Base-by-base conservation (phyloP, 2,113 vertebrate species). In the Ptychochromis oligacanthus region DNA sequence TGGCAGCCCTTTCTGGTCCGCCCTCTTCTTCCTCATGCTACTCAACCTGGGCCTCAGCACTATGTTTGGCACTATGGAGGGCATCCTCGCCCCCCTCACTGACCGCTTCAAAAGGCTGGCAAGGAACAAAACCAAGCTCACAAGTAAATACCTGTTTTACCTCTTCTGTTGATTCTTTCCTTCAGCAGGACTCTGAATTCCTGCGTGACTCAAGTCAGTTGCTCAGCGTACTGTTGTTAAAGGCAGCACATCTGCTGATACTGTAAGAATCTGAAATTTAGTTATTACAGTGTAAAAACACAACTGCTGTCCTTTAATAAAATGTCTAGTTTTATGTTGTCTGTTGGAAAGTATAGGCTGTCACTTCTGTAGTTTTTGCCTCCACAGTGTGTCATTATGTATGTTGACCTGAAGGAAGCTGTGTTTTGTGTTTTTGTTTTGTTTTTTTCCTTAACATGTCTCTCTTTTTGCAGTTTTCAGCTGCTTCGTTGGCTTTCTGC, bases 1-100 rank as follows among this genome's bases (percentile, higher is more conserved):
- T 0, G 95, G 92, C 1, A 96, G 96, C 38, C 91, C 95, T 1
- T 96, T 97, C 89, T 97, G 97, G 97, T 96, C 96, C 0, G 77
- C 94, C 1, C 81, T 97, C 31, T 97, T 97, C 92, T 97, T 97
- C 86, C 94, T 97, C 75, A 94, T 97, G 96, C 89, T 97, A 82
- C 95, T 97, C 83, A 95, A 93, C 70, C 40, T 96, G 87, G 96
- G 95, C 5, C 91, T 98, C 83, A 95, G 94, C 90, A 95, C 95
- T 60, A 95, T 95, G 92, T 93, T 97, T 3, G 96, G 95, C 2
- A 96, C 94, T 9, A 94, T 96, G 95, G 96, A 97, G 46, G 96
- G 96, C 22, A 95, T 97, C 90, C 90, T 97, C 7, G 95, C 95
- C 0, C 95, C 96, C 0, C 95, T 97, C 38, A 94, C 94, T 2